These are phyloP conservation scores for Orchestia grillus DNA, from an alignment of 1,140 invertebrate genomes.

Conservation along the genomic window DNA sequence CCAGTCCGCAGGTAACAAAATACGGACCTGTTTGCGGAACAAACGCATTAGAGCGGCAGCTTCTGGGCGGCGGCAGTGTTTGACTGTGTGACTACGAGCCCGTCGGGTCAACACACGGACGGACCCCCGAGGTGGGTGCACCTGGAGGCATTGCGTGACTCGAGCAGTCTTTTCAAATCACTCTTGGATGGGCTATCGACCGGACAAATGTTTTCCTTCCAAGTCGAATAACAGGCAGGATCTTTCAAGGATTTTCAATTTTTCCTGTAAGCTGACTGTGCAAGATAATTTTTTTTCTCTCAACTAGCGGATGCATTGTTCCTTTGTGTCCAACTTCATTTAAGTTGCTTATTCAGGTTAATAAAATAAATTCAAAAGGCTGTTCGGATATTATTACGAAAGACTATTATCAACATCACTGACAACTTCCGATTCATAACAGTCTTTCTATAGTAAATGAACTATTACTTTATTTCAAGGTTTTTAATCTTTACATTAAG, in stretches of 20 bases:
- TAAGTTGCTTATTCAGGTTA: background rate
- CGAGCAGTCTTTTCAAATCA: background rate
- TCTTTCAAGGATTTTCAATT: background rate
- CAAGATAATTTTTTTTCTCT: background rate
- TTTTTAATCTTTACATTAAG: background rate
- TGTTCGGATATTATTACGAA: background rate
- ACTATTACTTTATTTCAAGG: background rate
- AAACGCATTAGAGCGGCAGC: background rate
- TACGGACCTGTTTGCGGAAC: background rate
- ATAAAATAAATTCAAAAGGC: background rate
- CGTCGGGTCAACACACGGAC: background rate
- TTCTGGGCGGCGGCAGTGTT: constrained; percentile 4
- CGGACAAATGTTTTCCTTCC: background rate
- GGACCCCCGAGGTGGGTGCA: background rate
- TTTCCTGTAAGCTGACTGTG: background rate
- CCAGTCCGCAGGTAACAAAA: background rate
- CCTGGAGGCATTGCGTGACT: background rate
- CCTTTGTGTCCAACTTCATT: background rate
- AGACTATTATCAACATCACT: background rate
- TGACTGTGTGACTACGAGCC: background rate
- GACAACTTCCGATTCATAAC: background rate
- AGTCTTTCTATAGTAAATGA: background rate
- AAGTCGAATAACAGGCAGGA: background rate
- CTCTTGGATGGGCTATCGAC: background rate
- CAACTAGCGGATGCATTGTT: background rate